These are phyloP conservation scores for Girardinus metallicus DNA, from an alignment of 2,797 vertebrate species.

Conservation along the genomic window DNA sequence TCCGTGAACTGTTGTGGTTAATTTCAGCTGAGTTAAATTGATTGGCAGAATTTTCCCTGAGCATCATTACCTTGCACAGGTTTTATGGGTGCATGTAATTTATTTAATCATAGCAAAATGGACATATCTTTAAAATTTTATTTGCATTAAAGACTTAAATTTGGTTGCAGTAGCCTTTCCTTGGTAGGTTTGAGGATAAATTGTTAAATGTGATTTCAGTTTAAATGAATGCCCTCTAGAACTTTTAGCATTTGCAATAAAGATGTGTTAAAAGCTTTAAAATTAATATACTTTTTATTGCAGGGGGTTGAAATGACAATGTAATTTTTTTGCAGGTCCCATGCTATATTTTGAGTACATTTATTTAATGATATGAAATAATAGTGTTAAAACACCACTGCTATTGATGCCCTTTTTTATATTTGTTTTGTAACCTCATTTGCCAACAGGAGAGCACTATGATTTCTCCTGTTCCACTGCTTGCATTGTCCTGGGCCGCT, in stretches of 20 bases:
- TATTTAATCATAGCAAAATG: slow-evolving; percentile 38
- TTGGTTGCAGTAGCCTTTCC: slow-evolving; percentile 24
- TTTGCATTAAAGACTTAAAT: slow-evolving; percentile 25
- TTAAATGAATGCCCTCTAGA: slow-evolving; percentile 26
- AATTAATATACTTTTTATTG: neutral
- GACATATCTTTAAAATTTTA: slow-evolving; percentile 43
- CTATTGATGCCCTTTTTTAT: neutral
- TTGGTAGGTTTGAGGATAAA: slow-evolving; percentile 13
- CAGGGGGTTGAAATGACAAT: neutral
- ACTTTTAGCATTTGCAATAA: neutral
- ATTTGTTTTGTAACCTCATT: neutral
- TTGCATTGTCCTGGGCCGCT: neutral
- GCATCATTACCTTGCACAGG: slow-evolving; percentile 42
- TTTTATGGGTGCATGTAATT: slow-evolving; percentile 46
- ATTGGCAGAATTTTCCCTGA: slow-evolving; percentile 80
- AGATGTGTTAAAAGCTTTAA: slow-evolving; percentile 4
- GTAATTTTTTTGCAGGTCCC: neutral
- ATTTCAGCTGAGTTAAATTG: slow-evolving; percentile 91
- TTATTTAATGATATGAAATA: neutral
- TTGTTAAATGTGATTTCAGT: slow-evolving; percentile 46
- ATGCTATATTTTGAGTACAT: neutral
- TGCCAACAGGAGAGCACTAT: neutral
- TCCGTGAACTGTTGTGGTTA: slow-evolving; percentile 88
- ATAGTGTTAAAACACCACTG: neutral
- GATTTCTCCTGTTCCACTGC: neutral